phyloP scores from a whole-genome alignment of 2,888 invertebrate genomes.

The Stenurella melanura region DNA sequence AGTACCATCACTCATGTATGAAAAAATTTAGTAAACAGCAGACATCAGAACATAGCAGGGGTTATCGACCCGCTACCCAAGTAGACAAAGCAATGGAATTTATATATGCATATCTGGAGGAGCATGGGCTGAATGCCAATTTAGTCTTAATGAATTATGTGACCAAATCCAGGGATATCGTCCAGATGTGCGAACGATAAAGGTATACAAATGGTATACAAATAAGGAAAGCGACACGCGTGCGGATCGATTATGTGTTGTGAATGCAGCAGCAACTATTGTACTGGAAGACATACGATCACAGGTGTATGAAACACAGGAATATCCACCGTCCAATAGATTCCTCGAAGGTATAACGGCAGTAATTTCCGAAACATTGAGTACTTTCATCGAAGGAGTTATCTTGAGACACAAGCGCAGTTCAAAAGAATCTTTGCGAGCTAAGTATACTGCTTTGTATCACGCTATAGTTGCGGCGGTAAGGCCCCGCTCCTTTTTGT shows the following conservation, averaged over 20 bases:
- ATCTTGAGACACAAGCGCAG: slow-evolving; percentile 36
- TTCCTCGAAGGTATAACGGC: slow-evolving; percentile 32
- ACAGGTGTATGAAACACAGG: slow-evolving; percentile 41
- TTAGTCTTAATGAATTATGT: slow-evolving; percentile 51
- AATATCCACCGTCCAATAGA: slow-evolving; percentile 36
- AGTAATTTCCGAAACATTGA: slow-evolving; percentile 30
- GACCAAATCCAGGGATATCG: slow-evolving; percentile 32
- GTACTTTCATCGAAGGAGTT: slow-evolving; percentile 15
- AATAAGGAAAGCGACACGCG: slow-evolving; percentile 10
- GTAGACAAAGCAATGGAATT: slow-evolving; percentile 3
- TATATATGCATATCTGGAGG: slow-evolving; percentile 2
- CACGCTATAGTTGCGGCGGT: slow-evolving; percentile 51
- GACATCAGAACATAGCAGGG: slow-evolving; percentile 28
- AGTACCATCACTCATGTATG: slow-evolving; percentile 43
- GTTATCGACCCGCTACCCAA: slow-evolving; percentile 24
- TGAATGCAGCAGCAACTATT: slow-evolving; percentile 54
- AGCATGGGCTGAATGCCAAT: slow-evolving; percentile 51
- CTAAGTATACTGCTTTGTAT: slow-evolving; percentile 35
- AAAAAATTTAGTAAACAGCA: slow-evolving; percentile 44
- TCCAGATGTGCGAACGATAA: slow-evolving; percentile 39
- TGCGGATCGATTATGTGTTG: slow-evolving; percentile 51
- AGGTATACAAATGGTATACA: slow-evolving; percentile 35
- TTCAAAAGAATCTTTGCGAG: slow-evolving; percentile 15
- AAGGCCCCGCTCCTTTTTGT: slow-evolving; percentile 48
- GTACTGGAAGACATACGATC: slow-evolving; percentile 48